Evolutionary conservation across 2,888 invertebrate genomes (phyloP), one percentile per base, ranked within the genome.

Genomic region (Lepeophtheirus nordmannii): DNA sequence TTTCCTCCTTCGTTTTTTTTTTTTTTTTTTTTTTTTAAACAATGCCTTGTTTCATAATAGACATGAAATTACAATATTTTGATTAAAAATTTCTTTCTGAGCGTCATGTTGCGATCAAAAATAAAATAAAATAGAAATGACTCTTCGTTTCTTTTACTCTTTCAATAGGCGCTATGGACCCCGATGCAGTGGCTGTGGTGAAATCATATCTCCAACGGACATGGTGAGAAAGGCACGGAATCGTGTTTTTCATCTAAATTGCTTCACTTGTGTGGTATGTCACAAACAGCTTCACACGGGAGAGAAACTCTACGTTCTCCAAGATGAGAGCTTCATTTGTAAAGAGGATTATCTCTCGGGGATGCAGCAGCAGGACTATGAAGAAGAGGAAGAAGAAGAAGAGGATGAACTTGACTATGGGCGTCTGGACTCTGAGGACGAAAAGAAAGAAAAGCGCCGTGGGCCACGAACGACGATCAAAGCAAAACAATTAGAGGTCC

Each of bases 401-500:
- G 57, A 23, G 65, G 89, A 91, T 71, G 94, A 94, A 76, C 81
- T 30, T 2, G 14, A 23, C 60, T 37, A 3, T 23, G 60, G 39
- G 10, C 23, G 17, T 22, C 22, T 11, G 10, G 60, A 60, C 30
- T 14, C 38, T 10, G 60, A 60, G 37, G 60, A 60, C 37, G 60
- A 38, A 60, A 56, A 56, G 30, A 41, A 23, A 65, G 89, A 91
- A 71, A 96, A 94, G 76, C 81, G 94, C 73, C 81, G 98, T 70
- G 98, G 97, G 1, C 98, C 98, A 3, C 81, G 98, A 72, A 98
- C 98, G 68, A 98, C 98, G 73, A 98, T 98, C 78, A 98, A 98
- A 78, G 97, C 97, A 70, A 98, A 98, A 80, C 98, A 98, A 80
- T 80, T 98, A 76, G 97, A 98, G 78, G 93, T 96, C 71, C 79